Evolutionary conservation across 2,113 vertebrate species (phyloP), one percentile per base, ranked within the genome.

Genomic region (Tyrannus savana): DNA sequence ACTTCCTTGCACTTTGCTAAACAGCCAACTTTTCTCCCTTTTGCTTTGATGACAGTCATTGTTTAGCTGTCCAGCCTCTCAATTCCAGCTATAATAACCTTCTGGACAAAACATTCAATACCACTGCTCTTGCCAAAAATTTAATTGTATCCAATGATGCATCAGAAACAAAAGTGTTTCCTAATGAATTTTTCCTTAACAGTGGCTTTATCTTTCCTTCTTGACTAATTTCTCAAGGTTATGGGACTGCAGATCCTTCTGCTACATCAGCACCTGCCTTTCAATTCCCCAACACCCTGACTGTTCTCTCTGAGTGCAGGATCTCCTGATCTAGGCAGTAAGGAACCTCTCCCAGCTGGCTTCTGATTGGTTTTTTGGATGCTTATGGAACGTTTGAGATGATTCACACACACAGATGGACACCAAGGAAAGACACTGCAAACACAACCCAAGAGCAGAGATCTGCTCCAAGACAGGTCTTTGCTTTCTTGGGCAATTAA

Each of bases 91-190:
- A 19, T 13, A 95, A 92, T 28, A 94, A 81, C 75, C 96, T 96
- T 90, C 85, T 92, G 95, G 90, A 95, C 83, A 92, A 90, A 93
- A 80, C 27, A 23, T 27, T 84, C 85, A 89, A 84, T 41, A 31
- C 49, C 83, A 73, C 0, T 19, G 14, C 55, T 90, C 76, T 82
- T 93, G 96, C 96, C 92, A 96, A 96, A 81, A 96, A 84, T 62
- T 86, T 93, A 94, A 96, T 94, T 94, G 76, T 76, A 81, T 90
- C 79, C 90, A 90, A 72, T 47, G 85, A 97, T 95, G 95, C 85
- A 90, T 92, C 92, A 89, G 93, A 93, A 92, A 92, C 79, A 75
- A 78, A 90, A 93, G 68, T 0, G 14, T 91, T 74, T 81, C 52
- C 85, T 94, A 77, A 96, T 86, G 83, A 89, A 15, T 71, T 81